Evolutionary conservation across 2,113 vertebrate genomes (phyloP).

Genomic region (Lathamus discolor): DNA sequence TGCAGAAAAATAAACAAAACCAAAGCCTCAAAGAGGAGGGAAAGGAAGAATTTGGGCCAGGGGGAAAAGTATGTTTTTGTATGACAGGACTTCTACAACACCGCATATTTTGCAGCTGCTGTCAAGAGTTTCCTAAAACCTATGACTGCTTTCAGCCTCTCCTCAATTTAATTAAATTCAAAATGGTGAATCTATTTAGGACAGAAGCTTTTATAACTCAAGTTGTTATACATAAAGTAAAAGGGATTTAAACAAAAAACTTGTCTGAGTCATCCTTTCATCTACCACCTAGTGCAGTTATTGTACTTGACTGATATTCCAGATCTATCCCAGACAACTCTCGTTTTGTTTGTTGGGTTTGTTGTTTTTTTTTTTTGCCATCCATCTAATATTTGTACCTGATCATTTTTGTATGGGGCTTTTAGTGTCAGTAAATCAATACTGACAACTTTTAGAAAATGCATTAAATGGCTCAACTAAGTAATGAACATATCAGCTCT

Average conservation of each 20-base stretch:
- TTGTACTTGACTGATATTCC: not conserved
- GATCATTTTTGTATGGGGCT: not conserved
- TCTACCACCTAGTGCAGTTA: not conserved
- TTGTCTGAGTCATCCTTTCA: not conserved
- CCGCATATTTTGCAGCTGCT: not conserved
- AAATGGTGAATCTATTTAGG: not conserved
- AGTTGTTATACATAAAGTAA: not conserved
- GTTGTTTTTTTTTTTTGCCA: too few relatives aligned
- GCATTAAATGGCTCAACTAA: not conserved
- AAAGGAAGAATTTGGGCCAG: not conserved
- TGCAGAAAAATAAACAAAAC: not conserved
- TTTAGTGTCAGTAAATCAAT: conserved; percentile 9
- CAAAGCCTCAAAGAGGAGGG: not conserved
- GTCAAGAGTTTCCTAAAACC: not conserved
- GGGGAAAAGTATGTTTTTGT: not conserved
- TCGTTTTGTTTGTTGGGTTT: not conserved
- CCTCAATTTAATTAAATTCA: not conserved
- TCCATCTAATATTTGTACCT: not conserved
- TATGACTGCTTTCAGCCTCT: not conserved
- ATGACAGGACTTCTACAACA: not conserved
- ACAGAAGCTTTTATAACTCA: not conserved
- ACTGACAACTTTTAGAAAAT: not conserved
- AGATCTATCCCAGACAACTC: not conserved
- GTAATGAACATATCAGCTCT: not conserved
- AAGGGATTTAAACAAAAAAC: not conserved